These are phyloP conservation scores for Cavia porcellus DNA, from an alignment of 2,113 vertebrate genomes.

Conservation along the genomic window DNA sequence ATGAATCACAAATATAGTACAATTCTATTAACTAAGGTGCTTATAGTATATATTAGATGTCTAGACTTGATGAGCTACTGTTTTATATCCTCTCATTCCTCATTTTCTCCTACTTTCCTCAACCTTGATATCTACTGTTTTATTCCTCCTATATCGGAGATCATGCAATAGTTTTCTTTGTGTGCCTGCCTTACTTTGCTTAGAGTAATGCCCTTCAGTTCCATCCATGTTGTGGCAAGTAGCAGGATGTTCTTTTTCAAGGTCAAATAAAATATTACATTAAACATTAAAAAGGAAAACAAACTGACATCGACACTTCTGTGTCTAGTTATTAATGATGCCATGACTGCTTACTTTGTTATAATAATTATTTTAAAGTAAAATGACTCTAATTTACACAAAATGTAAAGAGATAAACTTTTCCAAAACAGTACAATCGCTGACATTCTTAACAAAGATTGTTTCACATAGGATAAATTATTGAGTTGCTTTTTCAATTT, in stretches of 20 bases:
- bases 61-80: not conserved
- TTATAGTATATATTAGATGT: not conserved
- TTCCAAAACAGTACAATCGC: not conserved
- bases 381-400: not conserved
- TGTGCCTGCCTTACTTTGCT: too few species aligned
- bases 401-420: not conserved
- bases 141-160: too few species aligned
- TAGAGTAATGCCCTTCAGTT: too few species aligned
- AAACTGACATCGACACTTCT: not conserved
- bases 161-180: too few species aligned
- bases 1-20: not conserved
- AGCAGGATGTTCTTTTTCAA: not conserved
- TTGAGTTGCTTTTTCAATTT: not conserved
- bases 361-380: slow-evolving; percentile 32
- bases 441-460: slow-evolving; percentile 4
- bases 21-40: not conserved
- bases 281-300: not conserved
- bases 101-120: not conserved
- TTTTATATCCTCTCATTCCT: not conserved
- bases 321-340: slow-evolving; percentile 30
- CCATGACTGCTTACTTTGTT: slow-evolving; percentile 9
- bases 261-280: too few species aligned
- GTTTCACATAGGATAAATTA: not conserved
- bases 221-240: too few species aligned
- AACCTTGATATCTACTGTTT: not conserved